phyloP scores from a whole-genome alignment of 1,140 invertebrate genomes.

The Scaptomyza hsui region DNA sequence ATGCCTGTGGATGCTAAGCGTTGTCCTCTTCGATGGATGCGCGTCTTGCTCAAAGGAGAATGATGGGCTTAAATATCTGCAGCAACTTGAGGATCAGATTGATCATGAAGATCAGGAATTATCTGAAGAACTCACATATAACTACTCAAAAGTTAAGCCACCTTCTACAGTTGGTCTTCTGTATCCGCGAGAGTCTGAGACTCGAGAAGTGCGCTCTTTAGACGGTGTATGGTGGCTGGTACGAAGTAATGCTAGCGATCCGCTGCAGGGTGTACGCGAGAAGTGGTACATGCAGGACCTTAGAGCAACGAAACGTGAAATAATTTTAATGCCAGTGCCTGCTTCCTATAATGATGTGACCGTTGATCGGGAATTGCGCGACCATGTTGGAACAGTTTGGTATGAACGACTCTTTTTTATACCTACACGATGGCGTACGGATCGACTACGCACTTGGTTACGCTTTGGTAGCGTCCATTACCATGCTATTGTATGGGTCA shows the following conservation, averaged over 20 bases:
- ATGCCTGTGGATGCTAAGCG: neutral
- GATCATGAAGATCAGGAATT: neutral
- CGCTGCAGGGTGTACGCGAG: conserved; percentile 89
- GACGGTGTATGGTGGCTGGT: conserved; percentile 96
- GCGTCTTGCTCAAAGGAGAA: neutral
- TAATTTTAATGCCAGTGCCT: conserved; percentile 95
- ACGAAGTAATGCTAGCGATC: conserved; percentile 86
- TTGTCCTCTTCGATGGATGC: neutral
- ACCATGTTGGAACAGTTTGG: conserved; percentile 98
- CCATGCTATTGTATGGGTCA: conserved; percentile 94
- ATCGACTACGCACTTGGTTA: conserved; percentile 89
- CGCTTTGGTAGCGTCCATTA: conserved; percentile 96
- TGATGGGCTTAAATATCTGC: neutral
- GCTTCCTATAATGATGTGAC: conserved; percentile 98
- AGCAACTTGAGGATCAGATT: neutral
- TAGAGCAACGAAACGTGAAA: conserved; percentile 14
- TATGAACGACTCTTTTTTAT: conserved; percentile 93
- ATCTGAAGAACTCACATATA: conserved; percentile 16
- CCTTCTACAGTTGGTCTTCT: conserved; percentile 86
- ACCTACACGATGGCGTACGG: conserved; percentile 88
- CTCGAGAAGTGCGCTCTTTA: conserved; percentile 89
- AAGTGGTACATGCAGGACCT: conserved; percentile 88
- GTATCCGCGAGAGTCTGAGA: conserved; percentile 92
- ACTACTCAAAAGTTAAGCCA: conserved; percentile 26
- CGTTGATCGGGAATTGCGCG: conserved; percentile 90